Evolutionary conservation across 1,140 invertebrate species (phyloP).

Genomic region (Cydia fagiglandana): DNA sequence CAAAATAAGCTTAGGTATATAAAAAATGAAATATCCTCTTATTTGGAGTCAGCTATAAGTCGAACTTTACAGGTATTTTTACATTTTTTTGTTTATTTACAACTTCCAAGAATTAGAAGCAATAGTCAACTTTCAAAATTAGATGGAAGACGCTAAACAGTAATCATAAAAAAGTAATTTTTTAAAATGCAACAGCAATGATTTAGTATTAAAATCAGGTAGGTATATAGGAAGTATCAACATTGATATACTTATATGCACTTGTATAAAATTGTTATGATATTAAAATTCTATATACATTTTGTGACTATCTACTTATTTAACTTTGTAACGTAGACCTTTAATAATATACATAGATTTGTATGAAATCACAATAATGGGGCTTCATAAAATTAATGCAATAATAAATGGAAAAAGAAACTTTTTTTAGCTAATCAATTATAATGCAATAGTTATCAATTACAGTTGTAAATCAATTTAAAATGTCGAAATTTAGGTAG

Average conservation of each 20-base stretch:
- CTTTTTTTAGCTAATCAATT: neutral
- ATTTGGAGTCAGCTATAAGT: neutral
- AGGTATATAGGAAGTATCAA: slow-evolving; percentile 27
- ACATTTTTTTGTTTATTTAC: neutral
- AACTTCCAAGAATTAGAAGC: neutral
- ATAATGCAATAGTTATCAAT: neutral
- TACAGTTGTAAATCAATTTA: neutral
- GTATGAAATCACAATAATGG: slow-evolving; percentile 6
- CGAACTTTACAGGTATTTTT: slow-evolving; percentile 10
- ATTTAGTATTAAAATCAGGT: slow-evolving; percentile 18
- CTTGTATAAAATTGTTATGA: slow-evolving; percentile 61
- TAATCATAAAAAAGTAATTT: slow-evolving; percentile 2
- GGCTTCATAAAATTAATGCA: neutral
- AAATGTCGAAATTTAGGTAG: neutral
- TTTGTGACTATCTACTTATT: slow-evolving; percentile 59
- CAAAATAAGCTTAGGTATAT: neutral
- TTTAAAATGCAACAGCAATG: slow-evolving; percentile 14
- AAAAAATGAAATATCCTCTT: neutral
- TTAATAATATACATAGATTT: slow-evolving; percentile 11
- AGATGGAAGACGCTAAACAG: slow-evolving; percentile 30
- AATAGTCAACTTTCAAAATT: slow-evolving; percentile 8
- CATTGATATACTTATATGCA: slow-evolving; percentile 46
- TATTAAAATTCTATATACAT: slow-evolving; percentile 63
- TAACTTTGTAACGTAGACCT: slow-evolving; percentile 61
- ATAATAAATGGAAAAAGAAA: neutral